Percentiles rank a stretch among this genome's conserved stretches.
These are phyloP conservation scores for Plebejus argus DNA, from an alignment of 2,888 invertebrate genomes.

Conservation along the genomic window DNA sequence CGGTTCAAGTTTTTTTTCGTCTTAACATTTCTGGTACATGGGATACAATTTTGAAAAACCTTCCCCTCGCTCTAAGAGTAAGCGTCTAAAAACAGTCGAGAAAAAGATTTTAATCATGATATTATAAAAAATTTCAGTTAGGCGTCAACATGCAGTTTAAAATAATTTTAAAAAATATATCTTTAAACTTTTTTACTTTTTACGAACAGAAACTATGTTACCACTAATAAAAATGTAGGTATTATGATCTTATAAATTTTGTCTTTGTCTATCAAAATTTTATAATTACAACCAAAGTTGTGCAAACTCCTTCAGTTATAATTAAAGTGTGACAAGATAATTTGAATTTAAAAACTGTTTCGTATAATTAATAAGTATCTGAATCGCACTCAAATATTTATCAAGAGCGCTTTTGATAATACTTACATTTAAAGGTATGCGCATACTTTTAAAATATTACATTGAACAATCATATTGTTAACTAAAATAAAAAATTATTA, in stretches of 20 bases:
- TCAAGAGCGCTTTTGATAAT: slow-evolving; percentile 14
- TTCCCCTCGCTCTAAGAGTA: no score
- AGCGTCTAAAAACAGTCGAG: no score
- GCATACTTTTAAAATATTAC: neutral
- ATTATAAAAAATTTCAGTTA: no score
- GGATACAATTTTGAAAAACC: no score
- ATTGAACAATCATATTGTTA: no score
- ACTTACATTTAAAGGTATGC: slow-evolving; percentile 5
- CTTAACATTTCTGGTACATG: neutral
- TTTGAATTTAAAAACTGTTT: slow-evolving; percentile 22
- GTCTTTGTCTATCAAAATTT: slow-evolving; percentile 8
- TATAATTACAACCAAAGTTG: neutral
- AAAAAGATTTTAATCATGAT: no score
- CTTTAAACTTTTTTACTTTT: no score
- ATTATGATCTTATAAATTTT: slow-evolving; percentile 12
- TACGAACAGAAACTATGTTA: no score
- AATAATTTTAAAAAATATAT: no score
- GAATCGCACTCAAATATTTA: slow-evolving; percentile 4
- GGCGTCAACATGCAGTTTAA: no score
- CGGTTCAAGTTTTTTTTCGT: neutral
- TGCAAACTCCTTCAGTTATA: neutral
- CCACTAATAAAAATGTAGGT: neutral
- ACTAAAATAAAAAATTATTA: no score
- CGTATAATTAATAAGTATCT: neutral
- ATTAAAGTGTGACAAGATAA: slow-evolving; percentile 13